These are phyloP conservation scores for Athalia cordata DNA, from an alignment of 2,888 invertebrate genomes.

Conservation along the genomic window DNA sequence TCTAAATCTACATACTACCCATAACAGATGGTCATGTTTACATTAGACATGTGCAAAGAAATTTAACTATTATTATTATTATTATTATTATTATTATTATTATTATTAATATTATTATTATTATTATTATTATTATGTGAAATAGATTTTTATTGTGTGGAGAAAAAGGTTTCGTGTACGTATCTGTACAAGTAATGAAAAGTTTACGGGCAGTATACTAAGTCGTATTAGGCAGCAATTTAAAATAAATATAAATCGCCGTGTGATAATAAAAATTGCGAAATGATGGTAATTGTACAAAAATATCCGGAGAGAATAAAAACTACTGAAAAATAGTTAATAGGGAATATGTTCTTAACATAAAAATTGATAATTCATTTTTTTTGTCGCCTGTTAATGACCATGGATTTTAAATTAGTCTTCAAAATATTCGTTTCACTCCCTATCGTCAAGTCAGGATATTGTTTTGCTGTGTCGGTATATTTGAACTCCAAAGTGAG, in stretches of 20 bases:
- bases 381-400: not conserved
- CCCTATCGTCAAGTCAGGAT: no score
- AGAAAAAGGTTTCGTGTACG: constrained; percentile 55
- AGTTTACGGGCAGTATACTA: constrained; percentile 41
- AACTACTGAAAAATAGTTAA: not conserved
- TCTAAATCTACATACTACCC: constrained; percentile 43
- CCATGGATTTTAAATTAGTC: no score
- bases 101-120: constrained; percentile 61
- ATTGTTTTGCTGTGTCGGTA: no score
- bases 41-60: constrained; percentile 59
- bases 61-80: constrained; percentile 60
- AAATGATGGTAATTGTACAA: not conserved
- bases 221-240: constrained; percentile 36
- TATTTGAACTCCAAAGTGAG: no score
- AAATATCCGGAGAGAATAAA: not conserved
- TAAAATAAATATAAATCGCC: not conserved
- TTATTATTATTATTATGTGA: constrained; percentile 58
- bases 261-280: not conserved
- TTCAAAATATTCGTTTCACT: no score
- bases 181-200: constrained; percentile 50
- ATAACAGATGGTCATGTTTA: constrained; percentile 50
- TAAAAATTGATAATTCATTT: not conserved
- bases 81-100: constrained; percentile 60
- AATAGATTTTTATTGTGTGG: constrained; percentile 56
- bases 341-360: not conserved